Conservation (phyloP, 2,113 vertebrate genomes). For the Rhabdornis inornatus region DNA sequence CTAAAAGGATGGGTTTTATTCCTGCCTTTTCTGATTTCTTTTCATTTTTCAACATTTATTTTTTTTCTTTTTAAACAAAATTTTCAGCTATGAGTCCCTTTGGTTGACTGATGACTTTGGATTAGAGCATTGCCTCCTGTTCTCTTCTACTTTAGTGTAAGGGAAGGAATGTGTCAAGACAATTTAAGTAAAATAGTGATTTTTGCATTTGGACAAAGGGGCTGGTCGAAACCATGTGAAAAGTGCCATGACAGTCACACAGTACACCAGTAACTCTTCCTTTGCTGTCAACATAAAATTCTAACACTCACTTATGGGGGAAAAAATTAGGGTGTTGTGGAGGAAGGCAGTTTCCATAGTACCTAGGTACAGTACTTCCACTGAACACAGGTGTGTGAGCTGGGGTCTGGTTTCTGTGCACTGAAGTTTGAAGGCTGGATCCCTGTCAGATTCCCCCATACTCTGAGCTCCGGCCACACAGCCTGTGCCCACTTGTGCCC, state of each 20-base stretch:
- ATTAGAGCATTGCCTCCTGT: neutral
- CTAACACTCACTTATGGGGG: neutral
- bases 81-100: neutral
- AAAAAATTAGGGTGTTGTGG: neutral
- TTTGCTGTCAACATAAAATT: neutral
- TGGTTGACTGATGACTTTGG: neutral
- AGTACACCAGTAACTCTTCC: neutral
- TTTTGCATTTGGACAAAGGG: neutral
- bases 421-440: neutral
- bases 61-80: neutral
- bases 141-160: neutral
- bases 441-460: neutral
- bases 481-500: rapidly evolving
- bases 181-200: neutral
- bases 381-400: neutral
- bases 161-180: neutral
- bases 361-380: neutral
- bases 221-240: neutral
- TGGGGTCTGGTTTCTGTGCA: neutral
- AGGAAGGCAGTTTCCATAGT: neutral
- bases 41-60: neutral
- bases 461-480: neutral
- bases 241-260: neutral
- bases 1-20: neutral
- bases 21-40: neutral